Evolutionary conservation across 2,113 vertebrate genomes (phyloP).

Genomic region (Azemiops feae): DNA sequence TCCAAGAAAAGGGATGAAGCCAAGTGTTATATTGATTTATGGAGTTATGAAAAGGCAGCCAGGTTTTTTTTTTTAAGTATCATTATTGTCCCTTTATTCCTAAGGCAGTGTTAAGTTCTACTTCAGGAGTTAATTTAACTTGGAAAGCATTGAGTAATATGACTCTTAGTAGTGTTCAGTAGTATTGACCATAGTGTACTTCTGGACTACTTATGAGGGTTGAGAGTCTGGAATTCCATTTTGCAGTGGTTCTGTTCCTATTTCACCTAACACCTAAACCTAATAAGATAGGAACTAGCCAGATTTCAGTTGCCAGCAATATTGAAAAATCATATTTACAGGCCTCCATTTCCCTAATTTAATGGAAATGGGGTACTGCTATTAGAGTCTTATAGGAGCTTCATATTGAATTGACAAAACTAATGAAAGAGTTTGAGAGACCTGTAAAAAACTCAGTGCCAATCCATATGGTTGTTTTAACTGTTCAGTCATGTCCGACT

Average conservation of each 20-base stretch:
- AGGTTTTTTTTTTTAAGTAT: neutral
- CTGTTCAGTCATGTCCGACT: neutral
- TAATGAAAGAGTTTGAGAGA: neutral
- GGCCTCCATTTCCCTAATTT: neutral
- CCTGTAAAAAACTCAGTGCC: neutral
- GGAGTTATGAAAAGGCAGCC: neutral
- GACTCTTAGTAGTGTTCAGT: neutral
- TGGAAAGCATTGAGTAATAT: neutral
- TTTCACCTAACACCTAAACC: neutral
- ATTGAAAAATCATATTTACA: neutral
- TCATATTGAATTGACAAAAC: neutral
- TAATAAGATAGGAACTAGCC: neutral
- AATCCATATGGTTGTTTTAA: neutral
- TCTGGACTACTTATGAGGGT: neutral
- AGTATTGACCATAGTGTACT: neutral
- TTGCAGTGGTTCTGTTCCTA: neutral
- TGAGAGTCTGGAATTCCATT: neutral
- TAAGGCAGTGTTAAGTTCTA: neutral
- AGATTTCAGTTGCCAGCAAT: neutral
- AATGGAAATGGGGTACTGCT: neutral
- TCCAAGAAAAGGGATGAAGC: neutral
- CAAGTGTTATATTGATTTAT: neutral
- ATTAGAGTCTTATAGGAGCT: neutral
- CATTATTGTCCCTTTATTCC: neutral
- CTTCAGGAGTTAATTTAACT: neutral